phyloP scores from a whole-genome alignment of 2,888 invertebrate genomes.

The Eupithecia tripunctaria region DNA sequence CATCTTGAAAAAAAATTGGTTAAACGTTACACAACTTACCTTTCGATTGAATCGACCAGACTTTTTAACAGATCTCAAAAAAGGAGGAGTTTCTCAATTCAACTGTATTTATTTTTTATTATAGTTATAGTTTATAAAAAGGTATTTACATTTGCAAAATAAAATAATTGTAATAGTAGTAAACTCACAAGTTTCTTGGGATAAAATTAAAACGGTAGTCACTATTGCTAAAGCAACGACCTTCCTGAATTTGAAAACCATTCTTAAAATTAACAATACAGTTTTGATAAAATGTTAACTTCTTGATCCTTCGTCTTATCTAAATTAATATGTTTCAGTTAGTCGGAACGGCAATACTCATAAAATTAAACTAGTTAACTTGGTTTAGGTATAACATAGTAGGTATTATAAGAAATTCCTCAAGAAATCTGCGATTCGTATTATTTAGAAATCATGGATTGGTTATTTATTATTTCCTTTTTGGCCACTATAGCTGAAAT shows the following conservation, averaged over 20 bases:
- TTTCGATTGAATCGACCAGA: neutral
- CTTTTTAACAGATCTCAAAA: too few relatives aligned
- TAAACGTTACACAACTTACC: neutral
- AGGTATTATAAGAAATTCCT: neutral
- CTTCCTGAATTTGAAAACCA: constrained; percentile 9
- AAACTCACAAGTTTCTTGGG: neutral
- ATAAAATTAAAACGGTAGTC: neutral
- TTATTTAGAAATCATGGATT: constrained; percentile 35
- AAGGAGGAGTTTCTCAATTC: too few relatives aligned
- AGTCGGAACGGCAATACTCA: constrained; percentile 41
- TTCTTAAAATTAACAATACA: constrained; percentile 10
- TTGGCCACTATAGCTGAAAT: constrained; percentile 26
- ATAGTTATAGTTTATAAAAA: neutral
- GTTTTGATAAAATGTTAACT: neutral
- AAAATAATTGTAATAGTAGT: neutral
- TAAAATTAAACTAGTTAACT: constrained; percentile 38
- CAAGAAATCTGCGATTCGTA: constrained; percentile 4
- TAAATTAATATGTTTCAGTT: constrained; percentile 29
- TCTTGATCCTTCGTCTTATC: constrained; percentile 19
- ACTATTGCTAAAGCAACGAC: constrained; percentile 8
- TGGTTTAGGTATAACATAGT: neutral
- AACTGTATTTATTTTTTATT: too few relatives aligned
- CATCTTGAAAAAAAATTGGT: neutral
- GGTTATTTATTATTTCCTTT: constrained; percentile 25
- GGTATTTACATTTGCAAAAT: neutral